Base-by-base conservation (phyloP, 1,140 invertebrate species). In the Hyposmocoma kahamanoa region DNA sequence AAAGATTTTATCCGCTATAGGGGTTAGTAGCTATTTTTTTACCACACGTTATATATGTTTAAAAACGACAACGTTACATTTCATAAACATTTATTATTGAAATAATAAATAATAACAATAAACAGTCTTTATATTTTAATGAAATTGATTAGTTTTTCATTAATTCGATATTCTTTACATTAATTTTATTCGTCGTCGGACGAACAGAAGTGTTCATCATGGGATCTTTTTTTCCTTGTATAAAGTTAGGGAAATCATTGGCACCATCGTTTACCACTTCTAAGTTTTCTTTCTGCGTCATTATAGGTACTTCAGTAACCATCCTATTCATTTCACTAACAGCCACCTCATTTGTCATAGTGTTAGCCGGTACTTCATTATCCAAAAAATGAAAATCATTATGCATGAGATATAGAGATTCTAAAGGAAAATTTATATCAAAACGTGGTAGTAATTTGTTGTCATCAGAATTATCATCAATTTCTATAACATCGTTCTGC, bases 401-500 rank as follows among this genome's bases (percentile, higher is more conserved):
- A 34, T 84, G 81, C 72, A 84, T 83, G 44, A 83, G 59, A 30
- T 75, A 84, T 28, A 84, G 56, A 26, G 77, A 81, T 51, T 87
- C 84, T 10, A 84, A 36, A 6, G 79, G 75, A 42, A 82, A 82
- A 47, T 83, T 81, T 68, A 84, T 81, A 47, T 87, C 81, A 42
- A 78, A 81, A 0, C 80, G 60, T 1, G 77, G 72, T 42, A 86
- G 50, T 9, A 85, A 54, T 59, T 87, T 87, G 28, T 78, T 84
- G 46, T 87, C 85, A 22, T 84, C 80, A 0, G 85, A 87, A 47
- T 84, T 86, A 28, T 86, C 84, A 18, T 87, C 81, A 19, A 84
- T 86, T 56, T 86, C 81, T 52, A 84, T 84, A 1, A 84, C 76
- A 24, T 83, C 80, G 26, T 69, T 79, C 46, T 86, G 68, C 22